Percentiles rank a stretch among this genome's conserved stretches.
Conservation (phyloP, 2,113 vertebrate genomes). For the Pseudolaguvia tuberculata region DNA sequence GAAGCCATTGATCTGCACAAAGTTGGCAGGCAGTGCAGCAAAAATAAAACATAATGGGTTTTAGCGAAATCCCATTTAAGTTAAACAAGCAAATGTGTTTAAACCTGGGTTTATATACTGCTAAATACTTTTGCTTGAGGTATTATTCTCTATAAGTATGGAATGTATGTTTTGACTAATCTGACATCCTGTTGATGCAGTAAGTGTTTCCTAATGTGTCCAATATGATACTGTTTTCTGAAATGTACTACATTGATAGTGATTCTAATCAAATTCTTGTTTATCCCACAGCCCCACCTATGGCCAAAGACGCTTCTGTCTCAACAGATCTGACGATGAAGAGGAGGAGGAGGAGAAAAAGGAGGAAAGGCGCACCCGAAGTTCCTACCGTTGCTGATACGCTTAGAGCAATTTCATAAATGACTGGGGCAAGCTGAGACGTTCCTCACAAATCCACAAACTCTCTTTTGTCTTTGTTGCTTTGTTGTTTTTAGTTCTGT, state of each 20-base stretch:
- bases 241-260: background rate
- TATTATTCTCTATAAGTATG: background rate
- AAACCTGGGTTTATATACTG: conserved; percentile 21
- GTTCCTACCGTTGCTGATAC: conserved; percentile 62
- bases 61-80: conserved; percentile 26
- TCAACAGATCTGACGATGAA: conserved; percentile 82
- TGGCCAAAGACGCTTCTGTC: conserved; percentile 70
- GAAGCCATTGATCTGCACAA: conserved; percentile 51
- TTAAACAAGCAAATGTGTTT: too few species aligned
- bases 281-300: conserved; percentile 72
- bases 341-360: conserved; percentile 77
- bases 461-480: background rate
- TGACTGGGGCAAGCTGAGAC: conserved; percentile 65
- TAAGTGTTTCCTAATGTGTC: background rate
- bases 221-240: background rate
- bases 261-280: background rate
- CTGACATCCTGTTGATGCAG: background rate
- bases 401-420: conserved; percentile 70
- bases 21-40: conserved; percentile 41
- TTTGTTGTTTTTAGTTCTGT: too few species aligned
- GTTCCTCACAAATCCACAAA: background rate
- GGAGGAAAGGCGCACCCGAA: conserved; percentile 62
- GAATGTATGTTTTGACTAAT: background rate
- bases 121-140: conserved; percentile 17
- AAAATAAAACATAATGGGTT: conserved; percentile 52